Evolutionary conservation across 1,140 invertebrate genomes (phyloP).

Genomic region (Prorops nasuta): DNA sequence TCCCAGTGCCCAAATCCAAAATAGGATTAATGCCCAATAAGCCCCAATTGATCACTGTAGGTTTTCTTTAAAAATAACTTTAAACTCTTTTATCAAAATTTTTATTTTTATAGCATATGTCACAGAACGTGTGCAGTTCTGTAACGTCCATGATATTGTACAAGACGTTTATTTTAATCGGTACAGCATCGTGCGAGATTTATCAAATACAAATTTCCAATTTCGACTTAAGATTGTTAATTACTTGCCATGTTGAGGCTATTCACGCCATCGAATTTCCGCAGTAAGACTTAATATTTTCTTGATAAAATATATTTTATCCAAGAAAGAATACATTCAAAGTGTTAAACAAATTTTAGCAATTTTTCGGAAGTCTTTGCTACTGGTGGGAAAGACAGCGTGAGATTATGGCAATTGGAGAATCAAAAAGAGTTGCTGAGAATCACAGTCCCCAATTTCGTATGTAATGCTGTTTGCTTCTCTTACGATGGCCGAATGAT

Average conservation of each 20-base stretch:
- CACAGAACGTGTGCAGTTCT: constrained; percentile 60
- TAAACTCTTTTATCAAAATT: background rate
- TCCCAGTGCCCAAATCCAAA: constrained; percentile 10
- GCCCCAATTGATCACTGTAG: constrained; percentile 62
- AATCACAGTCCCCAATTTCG: constrained; percentile 82
- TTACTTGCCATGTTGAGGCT: constrained; percentile 77
- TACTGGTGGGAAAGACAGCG: constrained; percentile 78
- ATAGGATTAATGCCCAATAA: constrained; percentile 41
- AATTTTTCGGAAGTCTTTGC: constrained; percentile 81
- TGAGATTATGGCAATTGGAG: constrained; percentile 79
- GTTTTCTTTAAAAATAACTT: constrained; percentile 20
- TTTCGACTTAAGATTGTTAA: constrained; percentile 68
- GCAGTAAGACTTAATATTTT: constrained; percentile 59
- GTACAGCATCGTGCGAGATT: constrained; percentile 78
- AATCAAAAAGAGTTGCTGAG: constrained; percentile 77
- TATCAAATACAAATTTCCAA: constrained; percentile 72
- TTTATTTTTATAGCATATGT: constrained; percentile 47
- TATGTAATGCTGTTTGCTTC: constrained; percentile 76
- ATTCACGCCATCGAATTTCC: constrained; percentile 85
- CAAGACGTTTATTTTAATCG: constrained; percentile 64
- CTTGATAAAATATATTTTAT: background rate
- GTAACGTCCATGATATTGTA: constrained; percentile 68
- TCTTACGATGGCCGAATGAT: constrained; percentile 76
- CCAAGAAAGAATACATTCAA: background rate
- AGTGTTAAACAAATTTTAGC: constrained; percentile 44